Conservation (phyloP, 53 echinoderm and acorn worm species). For the Holothuria scabra region DNA sequence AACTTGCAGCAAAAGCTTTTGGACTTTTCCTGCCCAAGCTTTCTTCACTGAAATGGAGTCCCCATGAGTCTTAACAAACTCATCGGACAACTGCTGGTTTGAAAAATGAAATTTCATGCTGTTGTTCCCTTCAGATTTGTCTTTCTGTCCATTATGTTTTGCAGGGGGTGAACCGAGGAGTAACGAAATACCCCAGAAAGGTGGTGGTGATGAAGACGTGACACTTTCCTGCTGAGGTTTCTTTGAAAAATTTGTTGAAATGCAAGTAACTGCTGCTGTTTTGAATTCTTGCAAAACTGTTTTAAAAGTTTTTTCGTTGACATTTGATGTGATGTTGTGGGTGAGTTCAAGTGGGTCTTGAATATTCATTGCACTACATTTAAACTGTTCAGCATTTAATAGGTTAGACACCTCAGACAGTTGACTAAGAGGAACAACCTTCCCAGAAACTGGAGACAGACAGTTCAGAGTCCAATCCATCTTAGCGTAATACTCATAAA, state of each 20-base stretch:
- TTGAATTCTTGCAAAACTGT: slow-evolving; percentile 9
- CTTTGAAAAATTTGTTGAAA: slow-evolving; percentile 57
- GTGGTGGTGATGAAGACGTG: background rate
- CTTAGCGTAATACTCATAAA: slow-evolving; percentile 81
- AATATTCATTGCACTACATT: slow-evolving; percentile 71
- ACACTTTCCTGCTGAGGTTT: slow-evolving; percentile 19
- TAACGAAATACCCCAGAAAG: slow-evolving; percentile 56
- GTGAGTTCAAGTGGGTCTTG: slow-evolving; percentile 92
- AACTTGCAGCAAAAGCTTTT: slow-evolving; percentile 51
- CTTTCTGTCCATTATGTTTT: background rate
- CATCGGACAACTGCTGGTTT: slow-evolving; percentile 57
- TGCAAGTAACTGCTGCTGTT: slow-evolving; percentile 61
- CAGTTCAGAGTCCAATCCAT: slow-evolving; percentile 77
- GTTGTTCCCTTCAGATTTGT: background rate
- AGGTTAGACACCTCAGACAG: slow-evolving; percentile 16
- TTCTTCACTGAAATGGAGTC: slow-evolving; percentile 47
- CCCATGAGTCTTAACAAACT: slow-evolving; percentile 37
- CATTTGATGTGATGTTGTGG: slow-evolving; percentile 86
- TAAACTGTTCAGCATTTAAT: slow-evolving; percentile 50
- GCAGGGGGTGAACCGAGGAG: slow-evolving; percentile 37
- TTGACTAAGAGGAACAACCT: slow-evolving; percentile 52
- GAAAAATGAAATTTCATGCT: slow-evolving; percentile 49
- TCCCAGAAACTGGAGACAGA: slow-evolving; percentile 75
- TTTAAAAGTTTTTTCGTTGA: slow-evolving; percentile 76
- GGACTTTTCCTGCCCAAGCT: slow-evolving; percentile 68